A percentile compares a stretch with the other conserved stretches of the same genome.
These are phyloP conservation scores for Drosophila sp. DNA, from an alignment of 1,140 invertebrate species.

Conservation along the genomic window DNA sequence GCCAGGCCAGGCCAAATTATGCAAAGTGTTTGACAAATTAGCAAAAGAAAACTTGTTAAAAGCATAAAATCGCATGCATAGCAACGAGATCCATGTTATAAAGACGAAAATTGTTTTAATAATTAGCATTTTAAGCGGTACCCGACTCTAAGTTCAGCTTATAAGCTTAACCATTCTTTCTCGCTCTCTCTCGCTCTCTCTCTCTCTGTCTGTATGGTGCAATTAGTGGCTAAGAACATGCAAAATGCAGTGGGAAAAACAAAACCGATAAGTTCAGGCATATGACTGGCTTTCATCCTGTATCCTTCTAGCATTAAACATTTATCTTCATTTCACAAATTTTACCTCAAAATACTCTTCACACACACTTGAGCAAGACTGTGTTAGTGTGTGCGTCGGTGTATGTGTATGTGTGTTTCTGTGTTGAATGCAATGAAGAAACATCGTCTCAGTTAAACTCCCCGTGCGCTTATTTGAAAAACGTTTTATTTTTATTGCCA, in stretches of 20 bases:
- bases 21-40: conserved; percentile 81
- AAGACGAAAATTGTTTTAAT: conserved; percentile 75
- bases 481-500: conserved; percentile 79
- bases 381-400: conserved; percentile 8
- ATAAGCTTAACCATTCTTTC: neutral
- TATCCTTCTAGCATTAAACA: conserved; percentile 30
- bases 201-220: neutral
- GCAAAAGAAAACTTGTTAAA: conserved; percentile 78
- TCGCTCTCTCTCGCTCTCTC: neutral
- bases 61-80: conserved; percentile 77
- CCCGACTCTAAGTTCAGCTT: neutral
- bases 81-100: conserved; percentile 60
- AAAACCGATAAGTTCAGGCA: neutral
- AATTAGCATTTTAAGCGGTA: conserved; percentile 66
- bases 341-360: conserved; percentile 27
- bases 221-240: conserved; percentile 4
- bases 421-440: conserved; percentile 36
- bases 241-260: neutral
- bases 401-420: neutral
- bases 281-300: conserved; percentile 2
- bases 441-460: conserved; percentile 42
- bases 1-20: conserved; percentile 60
- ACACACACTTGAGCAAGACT: conserved; percentile 2
- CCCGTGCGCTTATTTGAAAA: conserved; percentile 75
- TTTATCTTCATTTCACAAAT: conserved; percentile 37